A percentile compares a stretch with the other conserved stretches of the same genome.
phyloP scores from a whole-genome alignment of 2,113 vertebrate genomes.

The Ceuthmochares aereus region DNA sequence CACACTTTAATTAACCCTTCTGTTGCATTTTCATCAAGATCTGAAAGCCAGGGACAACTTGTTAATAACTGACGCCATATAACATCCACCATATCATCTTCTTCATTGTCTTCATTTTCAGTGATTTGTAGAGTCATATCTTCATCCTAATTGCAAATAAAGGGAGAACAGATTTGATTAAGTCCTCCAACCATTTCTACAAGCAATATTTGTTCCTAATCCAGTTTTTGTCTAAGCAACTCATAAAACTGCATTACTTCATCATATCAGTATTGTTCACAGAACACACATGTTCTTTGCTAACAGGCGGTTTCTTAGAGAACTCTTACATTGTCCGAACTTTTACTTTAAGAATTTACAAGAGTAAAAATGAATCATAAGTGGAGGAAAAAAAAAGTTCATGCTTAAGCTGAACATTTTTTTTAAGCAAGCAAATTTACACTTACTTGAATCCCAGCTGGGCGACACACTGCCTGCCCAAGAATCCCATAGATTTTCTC shows the following conservation, averaged over 20 bases:
- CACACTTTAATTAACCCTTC: constrained; percentile 95
- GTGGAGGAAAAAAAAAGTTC: not conserved
- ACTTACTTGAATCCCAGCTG: constrained; percentile 94
- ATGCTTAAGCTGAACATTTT: not conserved
- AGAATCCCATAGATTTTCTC: constrained; percentile 94
- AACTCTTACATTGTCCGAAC: not conserved
- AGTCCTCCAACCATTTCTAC: not conserved
- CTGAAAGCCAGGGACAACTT: constrained; percentile 92
- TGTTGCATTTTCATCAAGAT: constrained; percentile 87
- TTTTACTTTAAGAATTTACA: not conserved
- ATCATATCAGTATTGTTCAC: not conserved
- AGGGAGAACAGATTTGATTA: not conserved
- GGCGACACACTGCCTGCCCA: constrained; percentile 95
- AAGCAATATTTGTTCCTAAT: not conserved
- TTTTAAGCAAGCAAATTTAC: not conserved
- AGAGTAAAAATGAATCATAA: not conserved
- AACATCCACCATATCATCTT: constrained; percentile 96
- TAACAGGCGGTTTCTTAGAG: not conserved
- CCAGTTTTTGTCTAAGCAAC: not conserved
- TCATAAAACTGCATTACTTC: not conserved
- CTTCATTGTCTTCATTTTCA: constrained; percentile 90
- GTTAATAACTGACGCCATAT: constrained; percentile 92
- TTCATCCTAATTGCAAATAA: constrained; percentile 85
- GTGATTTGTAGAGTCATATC: constrained; percentile 94
- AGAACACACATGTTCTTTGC: not conserved